These are phyloP conservation scores for Salarias fasciatus DNA, from an alignment of 2,797 vertebrate genomes.

Conservation along the genomic window DNA sequence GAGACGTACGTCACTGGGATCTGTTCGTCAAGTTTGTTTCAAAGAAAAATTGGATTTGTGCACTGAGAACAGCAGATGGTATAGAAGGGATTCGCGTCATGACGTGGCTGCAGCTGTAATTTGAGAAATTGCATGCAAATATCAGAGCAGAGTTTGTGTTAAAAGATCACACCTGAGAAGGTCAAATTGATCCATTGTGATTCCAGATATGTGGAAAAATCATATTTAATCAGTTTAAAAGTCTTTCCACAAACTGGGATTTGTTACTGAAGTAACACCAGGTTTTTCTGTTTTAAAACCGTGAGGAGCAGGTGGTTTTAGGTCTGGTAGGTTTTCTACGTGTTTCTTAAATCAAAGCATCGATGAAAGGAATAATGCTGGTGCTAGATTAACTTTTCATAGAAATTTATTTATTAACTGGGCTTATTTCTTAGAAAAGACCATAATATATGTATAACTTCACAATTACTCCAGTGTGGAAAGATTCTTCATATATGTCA, in stretches of 20 bases:
- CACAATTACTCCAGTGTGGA: constrained; percentile 26
- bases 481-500: neutral
- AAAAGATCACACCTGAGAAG: constrained; percentile 14
- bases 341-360: constrained; percentile 41
- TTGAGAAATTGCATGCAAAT: neutral
- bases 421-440: constrained; percentile 25
- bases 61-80: no score
- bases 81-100: no score
- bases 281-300: constrained; percentile 23
- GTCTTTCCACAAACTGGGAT: neutral
- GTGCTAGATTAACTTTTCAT: constrained; percentile 19
- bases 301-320: constrained; percentile 31
- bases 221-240: neutral
- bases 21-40: constrained; percentile 26
- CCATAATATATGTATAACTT: constrained; percentile 12
- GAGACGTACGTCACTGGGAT: constrained; percentile 18
- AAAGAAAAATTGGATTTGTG: neutral
- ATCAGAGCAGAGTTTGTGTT: neutral
- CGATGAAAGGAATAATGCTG: constrained; percentile 60
- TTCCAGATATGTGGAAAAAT: neutral
- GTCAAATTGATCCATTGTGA: constrained; percentile 14
- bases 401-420: constrained; percentile 24
- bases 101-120: constrained; percentile 11
- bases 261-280: constrained; percentile 11
- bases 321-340: constrained; percentile 30